These are phyloP conservation scores for Chloroclysta siterata DNA, from an alignment of 2,888 invertebrate genomes.

Conservation along the genomic window DNA sequence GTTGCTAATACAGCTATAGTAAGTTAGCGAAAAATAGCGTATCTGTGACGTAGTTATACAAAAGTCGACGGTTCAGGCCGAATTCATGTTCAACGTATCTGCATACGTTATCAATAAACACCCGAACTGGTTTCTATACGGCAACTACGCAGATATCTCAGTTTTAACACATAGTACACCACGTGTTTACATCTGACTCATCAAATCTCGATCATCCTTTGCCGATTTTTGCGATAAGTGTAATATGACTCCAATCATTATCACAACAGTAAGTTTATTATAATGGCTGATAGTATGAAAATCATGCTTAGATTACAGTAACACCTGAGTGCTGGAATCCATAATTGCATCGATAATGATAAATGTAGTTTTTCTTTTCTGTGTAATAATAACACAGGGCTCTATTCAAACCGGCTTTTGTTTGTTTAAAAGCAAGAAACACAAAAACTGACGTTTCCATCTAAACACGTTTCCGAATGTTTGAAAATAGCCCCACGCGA, in stretches of 20 bases:
- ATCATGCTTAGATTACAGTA: slow-evolving; percentile 1
- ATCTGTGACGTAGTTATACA: slow-evolving; percentile 52
- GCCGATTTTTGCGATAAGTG: slow-evolving; percentile 39
- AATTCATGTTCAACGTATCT: slow-evolving; percentile 47
- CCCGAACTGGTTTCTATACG: slow-evolving; percentile 55
- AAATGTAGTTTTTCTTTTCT: slow-evolving; percentile 1
- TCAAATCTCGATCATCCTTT: slow-evolving; percentile 41
- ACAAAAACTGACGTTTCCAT: neutral
- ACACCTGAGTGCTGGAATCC: neutral
- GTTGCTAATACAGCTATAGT: slow-evolving; percentile 3
- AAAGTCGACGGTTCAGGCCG: slow-evolving; percentile 38
- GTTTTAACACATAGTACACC: slow-evolving; percentile 47
- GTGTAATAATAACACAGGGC: neutral
- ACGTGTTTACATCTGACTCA: slow-evolving; percentile 52
- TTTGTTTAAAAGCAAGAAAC: neutral
- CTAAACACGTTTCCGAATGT: no score
- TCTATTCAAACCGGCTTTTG: neutral
- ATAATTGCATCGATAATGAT: neutral
- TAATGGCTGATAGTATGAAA: neutral
- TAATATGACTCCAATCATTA: neutral
- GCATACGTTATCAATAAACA: slow-evolving; percentile 53
- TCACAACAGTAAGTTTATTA: neutral
- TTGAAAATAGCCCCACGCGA: neutral
- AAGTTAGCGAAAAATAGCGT: slow-evolving; percentile 17
- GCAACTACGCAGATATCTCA: slow-evolving; percentile 54